Evolutionary conservation across 1,140 invertebrate genomes (phyloP), one percentile per base, ranked within the genome.

Genomic region (Chironomus striatipennis): DNA sequence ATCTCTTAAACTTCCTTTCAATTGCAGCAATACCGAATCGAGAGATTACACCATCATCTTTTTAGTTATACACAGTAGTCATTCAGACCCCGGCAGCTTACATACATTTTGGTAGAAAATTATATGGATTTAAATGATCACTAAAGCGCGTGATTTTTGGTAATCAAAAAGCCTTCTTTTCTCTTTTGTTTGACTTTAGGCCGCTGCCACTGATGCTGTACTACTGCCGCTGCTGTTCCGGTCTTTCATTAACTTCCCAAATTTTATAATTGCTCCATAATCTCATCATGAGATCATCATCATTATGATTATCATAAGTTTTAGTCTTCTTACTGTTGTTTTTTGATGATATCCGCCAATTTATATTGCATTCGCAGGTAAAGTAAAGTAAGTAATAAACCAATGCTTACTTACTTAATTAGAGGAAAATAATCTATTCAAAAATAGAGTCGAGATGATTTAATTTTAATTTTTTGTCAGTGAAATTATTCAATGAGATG

Each of bases 1-100:
- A 70, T 70, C 65, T 70, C 65, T 9, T 70, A 70, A 70, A 70
- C 65, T 70, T 70, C 65, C 65, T 70, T 70, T 70, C 65, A 70
- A 7, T 10, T 70, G 20, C 65, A 20, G 43, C 43, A 10, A 57
- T 57, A n/a, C 12, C 47, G 12, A 15, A 12, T 15, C 4, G 4
- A 12, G 47, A 57, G 12, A 57, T 12, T 57, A 57, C 47, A 57
- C 24, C 24, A 34, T 34, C 24, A 34, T 34, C 5, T 34, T 34
- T 34, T 1, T 34, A 34, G 24, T 34, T 34, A 34, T 47, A 10
- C n/a, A 57, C 47, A 57, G 47, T 57, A 57, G 47, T 57, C 47
- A 34, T 34, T 34, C 24, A 34, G 24, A 34, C 24, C 24, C 12
- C 47, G 47, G 47, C 47, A 57, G 12, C 47, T n/a, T 10, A 57